phyloP scores from a whole-genome alignment of 2,888 invertebrate species.

The Biston stratarius region DNA sequence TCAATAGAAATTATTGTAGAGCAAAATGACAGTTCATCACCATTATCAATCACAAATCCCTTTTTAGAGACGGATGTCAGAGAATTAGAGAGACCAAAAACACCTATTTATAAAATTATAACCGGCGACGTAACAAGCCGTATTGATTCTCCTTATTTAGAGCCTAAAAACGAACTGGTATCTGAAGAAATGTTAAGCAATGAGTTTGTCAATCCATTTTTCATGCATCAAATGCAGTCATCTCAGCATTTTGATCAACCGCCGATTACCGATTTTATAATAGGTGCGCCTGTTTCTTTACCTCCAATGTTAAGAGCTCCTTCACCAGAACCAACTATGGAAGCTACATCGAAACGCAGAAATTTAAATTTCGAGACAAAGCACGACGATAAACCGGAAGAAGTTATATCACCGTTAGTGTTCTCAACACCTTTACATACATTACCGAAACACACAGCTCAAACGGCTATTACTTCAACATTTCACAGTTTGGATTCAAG shows the following conservation, averaged over 20 bases:
- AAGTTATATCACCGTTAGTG: constrained; percentile 48
- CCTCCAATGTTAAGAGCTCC: constrained; percentile 70
- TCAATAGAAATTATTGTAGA: constrained; percentile 66
- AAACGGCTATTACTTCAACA: constrained; percentile 55
- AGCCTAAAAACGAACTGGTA: constrained; percentile 54
- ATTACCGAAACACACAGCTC: constrained; percentile 38
- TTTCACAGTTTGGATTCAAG: constrained; percentile 71
- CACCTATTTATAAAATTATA: constrained; percentile 77
- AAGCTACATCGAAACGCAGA: constrained; percentile 50
- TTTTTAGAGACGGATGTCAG: constrained; percentile 59
- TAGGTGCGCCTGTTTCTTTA: constrained; percentile 83
- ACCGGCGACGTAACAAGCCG: constrained; percentile 63
- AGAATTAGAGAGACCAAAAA: constrained; percentile 69
- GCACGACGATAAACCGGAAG: constrained; percentile 35
- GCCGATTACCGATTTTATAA: constrained; percentile 77
- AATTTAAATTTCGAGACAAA: constrained; percentile 15
- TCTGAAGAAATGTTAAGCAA: constrained; percentile 62
- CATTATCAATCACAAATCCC: constrained; percentile 59
- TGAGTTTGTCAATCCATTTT: constrained; percentile 76
- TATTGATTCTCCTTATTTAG: constrained; percentile 61
- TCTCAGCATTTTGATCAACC: constrained; percentile 50
- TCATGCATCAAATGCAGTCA: constrained; percentile 63
- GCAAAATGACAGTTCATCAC: constrained; percentile 48
- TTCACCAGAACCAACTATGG: constrained; percentile 67
- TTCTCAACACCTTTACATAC: constrained; percentile 56